phyloP scores from a whole-genome alignment of 2,888 invertebrate genomes.

The Notodonta ziczac region DNA sequence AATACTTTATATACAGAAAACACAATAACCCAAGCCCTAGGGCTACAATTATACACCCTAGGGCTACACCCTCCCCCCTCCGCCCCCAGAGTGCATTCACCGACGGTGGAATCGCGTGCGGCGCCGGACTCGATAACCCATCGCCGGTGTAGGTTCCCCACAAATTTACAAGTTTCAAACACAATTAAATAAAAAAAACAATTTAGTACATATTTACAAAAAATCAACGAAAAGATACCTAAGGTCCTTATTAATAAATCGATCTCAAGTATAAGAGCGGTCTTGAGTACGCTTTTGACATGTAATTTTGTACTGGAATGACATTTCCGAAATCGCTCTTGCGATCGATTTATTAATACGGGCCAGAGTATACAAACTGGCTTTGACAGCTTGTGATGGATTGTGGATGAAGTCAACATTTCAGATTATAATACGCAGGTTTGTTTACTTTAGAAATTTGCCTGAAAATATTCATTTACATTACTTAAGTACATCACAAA shows the following conservation, averaged over 20 bases:
- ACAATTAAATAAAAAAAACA: slow-evolving; percentile 8
- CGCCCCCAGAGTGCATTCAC: slow-evolving; percentile 70
- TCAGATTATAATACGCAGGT: background rate
- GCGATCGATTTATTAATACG: too few species aligned
- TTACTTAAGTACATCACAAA: too few species aligned
- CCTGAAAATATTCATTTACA: too few species aligned
- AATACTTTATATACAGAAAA: slow-evolving; percentile 22
- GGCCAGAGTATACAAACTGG: background rate
- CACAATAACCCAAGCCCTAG: slow-evolving; percentile 46
- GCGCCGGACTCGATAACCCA: slow-evolving; percentile 70
- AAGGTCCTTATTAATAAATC: too few species aligned
- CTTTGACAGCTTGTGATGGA: background rate
- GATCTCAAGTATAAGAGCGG: too few species aligned
- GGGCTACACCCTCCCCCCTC: slow-evolving; percentile 40
- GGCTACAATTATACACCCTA: slow-evolving; percentile 53
- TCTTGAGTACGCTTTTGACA: too few species aligned
- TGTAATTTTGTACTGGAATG: too few species aligned
- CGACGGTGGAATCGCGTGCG: slow-evolving; percentile 70
- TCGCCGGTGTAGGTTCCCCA: slow-evolving; percentile 49
- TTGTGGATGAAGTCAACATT: background rate
- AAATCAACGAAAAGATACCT: too few species aligned
- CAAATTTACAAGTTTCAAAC: slow-evolving; percentile 27
- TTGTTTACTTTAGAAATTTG: background rate
- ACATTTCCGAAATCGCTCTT: too few species aligned
- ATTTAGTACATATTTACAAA: too few species aligned